phyloP scores from a whole-genome alignment of 2,797 vertebrate species.

The Acanthornis magna region DNA sequence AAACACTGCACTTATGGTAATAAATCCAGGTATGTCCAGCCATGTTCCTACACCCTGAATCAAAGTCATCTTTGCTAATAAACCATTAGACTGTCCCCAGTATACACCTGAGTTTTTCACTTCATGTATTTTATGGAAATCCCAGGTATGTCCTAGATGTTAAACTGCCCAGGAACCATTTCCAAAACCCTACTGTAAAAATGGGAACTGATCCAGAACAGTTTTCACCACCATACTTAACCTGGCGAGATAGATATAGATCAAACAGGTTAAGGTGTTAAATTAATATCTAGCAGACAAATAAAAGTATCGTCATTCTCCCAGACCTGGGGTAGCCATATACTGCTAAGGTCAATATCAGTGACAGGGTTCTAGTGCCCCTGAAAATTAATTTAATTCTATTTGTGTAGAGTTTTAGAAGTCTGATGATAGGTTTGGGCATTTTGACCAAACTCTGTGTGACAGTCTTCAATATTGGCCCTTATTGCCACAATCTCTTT shows the following conservation, averaged over 20 bases:
- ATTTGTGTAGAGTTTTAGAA: not conserved
- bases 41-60: not conserved
- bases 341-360: not conserved
- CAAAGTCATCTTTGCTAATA: not conserved
- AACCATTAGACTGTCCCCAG: not conserved
- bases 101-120: not conserved
- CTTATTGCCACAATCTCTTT: not conserved
- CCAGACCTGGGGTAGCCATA: not conserved
- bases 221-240: not conserved
- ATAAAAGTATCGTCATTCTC: not conserved
- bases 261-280: not conserved
- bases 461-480: not conserved
- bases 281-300: not conserved
- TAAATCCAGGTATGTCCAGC: not conserved
- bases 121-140: not conserved
- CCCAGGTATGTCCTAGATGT: not conserved
- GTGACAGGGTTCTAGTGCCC: not conserved
- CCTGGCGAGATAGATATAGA: not conserved
- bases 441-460: not conserved
- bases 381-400: not conserved
- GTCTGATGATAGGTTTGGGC: not conserved
- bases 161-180: not conserved
- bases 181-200: not conserved
- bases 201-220: not conserved
- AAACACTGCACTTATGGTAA: not conserved